Conservation (phyloP, 2,797 vertebrate genomes). For the Lophius americanus region DNA sequence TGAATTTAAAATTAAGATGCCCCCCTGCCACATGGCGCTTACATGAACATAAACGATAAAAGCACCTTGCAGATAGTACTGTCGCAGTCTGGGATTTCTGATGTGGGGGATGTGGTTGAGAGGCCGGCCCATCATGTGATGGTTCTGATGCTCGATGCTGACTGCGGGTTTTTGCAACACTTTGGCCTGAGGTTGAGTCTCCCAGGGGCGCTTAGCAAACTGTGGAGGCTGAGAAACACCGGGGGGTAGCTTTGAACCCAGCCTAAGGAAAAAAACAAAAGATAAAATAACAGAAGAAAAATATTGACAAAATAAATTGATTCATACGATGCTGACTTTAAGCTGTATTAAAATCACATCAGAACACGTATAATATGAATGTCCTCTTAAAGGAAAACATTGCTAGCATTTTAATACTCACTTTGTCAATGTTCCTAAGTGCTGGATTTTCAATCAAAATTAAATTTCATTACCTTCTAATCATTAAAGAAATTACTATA, state of each 20-base stretch:
- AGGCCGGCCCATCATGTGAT: conserved; percentile 49
- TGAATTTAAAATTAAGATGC: conserved; percentile 16
- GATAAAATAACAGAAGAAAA: not conserved
- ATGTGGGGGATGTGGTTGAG: conserved; percentile 80
- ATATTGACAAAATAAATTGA: no score
- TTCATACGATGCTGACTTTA: not conserved
- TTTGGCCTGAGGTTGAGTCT: conserved; percentile 48
- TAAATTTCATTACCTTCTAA: no score
- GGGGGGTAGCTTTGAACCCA: conserved; percentile 80
- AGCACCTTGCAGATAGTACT: conserved; percentile 84
- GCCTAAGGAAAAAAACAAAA: conserved; percentile 50
- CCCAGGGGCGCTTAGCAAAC: conserved; percentile 70
- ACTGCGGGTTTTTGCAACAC: conserved; percentile 32
- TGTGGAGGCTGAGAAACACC: conserved; percentile 76
- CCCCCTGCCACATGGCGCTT: not conserved
- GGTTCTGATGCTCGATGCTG: conserved; percentile 35
- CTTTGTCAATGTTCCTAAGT: no score
- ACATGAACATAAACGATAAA: not conserved
- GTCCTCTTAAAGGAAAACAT: not conserved
- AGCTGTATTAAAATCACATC: not conserved
- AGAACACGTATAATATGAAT: not conserved
- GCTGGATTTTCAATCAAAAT: no score
- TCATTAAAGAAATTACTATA: no score
- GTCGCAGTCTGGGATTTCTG: conserved; percentile 83
- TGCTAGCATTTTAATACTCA: not conserved